A percentile compares a stretch with the other conserved stretches of the same genome.
Conservation (phyloP, 2,797 vertebrate species). For the Coregonus ussuriensis region DNA sequence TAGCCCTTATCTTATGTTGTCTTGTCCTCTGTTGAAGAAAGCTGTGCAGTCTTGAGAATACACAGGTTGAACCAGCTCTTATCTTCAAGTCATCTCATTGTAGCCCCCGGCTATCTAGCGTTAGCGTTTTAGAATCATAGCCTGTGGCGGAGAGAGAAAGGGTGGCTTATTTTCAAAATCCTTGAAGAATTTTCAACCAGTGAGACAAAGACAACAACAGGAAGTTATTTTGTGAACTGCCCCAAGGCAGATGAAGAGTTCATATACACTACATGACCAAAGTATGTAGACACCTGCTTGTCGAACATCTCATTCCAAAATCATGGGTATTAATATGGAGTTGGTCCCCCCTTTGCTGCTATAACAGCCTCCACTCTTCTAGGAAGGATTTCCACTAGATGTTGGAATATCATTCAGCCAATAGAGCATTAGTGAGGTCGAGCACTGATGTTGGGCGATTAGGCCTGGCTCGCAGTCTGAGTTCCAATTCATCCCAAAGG, state of each 20-base stretch:
- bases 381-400: too few relatives aligned
- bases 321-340: too few relatives aligned
- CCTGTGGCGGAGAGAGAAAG: slow-evolving; percentile 55
- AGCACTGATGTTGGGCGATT: too few relatives aligned
- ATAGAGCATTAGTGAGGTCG: too few relatives aligned
- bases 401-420: too few relatives aligned
- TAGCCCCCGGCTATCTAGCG: slow-evolving; percentile 55
- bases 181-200: slow-evolving; percentile 57
- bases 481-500: too few relatives aligned
- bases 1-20: neutral
- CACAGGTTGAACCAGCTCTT: slow-evolving; percentile 60
- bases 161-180: slow-evolving; percentile 64
- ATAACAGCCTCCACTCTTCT: too few relatives aligned
- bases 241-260: slow-evolving; percentile 68
- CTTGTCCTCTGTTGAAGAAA: slow-evolving; percentile 21
- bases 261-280: slow-evolving; percentile 21
- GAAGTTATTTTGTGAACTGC: slow-evolving; percentile 64
- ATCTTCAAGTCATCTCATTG: slow-evolving; percentile 53
- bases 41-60: slow-evolving; percentile 21
- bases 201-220: slow-evolving; percentile 68
- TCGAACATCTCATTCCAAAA: too few relatives aligned
- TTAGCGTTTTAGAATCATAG: slow-evolving; percentile 52
- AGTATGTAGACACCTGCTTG: too few relatives aligned
- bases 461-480: too few relatives aligned
- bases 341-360: too few relatives aligned